Conservation (phyloP, 2,113 vertebrate species). For the Ceyx melanurus region DNA sequence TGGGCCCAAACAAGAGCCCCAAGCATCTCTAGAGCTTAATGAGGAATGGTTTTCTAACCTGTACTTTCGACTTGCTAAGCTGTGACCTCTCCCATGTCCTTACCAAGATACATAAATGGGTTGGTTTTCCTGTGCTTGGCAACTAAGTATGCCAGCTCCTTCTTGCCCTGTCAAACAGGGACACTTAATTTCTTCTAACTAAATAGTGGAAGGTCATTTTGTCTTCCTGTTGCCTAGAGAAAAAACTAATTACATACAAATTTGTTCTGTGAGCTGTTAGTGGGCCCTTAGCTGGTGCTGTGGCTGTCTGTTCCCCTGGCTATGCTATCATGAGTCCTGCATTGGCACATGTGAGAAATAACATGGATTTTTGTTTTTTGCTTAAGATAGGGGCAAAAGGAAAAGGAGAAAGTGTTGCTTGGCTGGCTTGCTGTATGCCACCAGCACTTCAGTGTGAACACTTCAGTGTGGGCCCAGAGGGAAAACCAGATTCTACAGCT, state of each 20-base stretch:
- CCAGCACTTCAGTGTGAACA: neutral
- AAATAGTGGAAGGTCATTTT: neutral
- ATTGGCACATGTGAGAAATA: neutral
- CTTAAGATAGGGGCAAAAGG: neutral
- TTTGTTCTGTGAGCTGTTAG: neutral
- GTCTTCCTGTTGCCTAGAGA: conserved; percentile 23
- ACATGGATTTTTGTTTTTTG: neutral
- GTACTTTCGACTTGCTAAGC: neutral
- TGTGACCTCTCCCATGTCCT: neutral
- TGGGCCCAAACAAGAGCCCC: neutral
- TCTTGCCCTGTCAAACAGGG: neutral
- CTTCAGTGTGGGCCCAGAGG: neutral
- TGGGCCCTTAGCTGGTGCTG: neutral
- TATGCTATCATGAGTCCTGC: neutral
- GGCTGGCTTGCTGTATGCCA: neutral
- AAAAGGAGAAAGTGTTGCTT: neutral
- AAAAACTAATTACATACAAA: neutral
- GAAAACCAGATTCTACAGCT: neutral
- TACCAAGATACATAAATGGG: neutral
- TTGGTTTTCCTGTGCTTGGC: neutral
- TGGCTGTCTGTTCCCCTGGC: rapidly evolving
- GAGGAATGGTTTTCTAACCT: neutral
- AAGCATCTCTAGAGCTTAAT: neutral
- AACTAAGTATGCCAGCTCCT: neutral
- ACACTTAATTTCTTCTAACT: neutral